Evolutionary conservation across 2,888 invertebrate species (phyloP), one percentile per base, ranked within the genome.

Genomic region (Athalia rosae): DNA sequence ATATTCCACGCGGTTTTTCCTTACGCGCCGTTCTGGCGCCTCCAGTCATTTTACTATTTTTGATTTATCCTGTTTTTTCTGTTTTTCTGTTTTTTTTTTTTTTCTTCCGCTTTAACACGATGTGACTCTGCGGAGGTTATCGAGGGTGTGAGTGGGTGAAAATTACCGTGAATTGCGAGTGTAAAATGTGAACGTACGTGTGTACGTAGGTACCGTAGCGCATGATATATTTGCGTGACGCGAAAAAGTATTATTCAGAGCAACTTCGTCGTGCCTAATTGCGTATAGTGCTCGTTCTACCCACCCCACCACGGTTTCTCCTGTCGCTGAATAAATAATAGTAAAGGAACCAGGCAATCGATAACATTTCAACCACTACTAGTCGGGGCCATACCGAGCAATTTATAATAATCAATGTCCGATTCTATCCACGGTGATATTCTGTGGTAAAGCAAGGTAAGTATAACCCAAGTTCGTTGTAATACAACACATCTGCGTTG

Each of bases 371-470:
- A 58, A 15, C 71, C 71, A 53, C 71, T 58, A 13, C 41, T 13
- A 58, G 45, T 45, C 58, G 6, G 56, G 41, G 8, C 58, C 58
- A 58, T 15, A 66, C 56, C 48, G 69, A 45, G 61, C 64, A 79
- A 79, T 80, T 80, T 67, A 67, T 78, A 67, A 73, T 80, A 79
- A 80, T 80, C 80, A 79, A 80, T 80, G 62, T 79, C 76, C 80
- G 74, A 80, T 80, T 80, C 58, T 15, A 47, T n/a, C 78, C 66
- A 63, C 64, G 64, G n/a, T 15, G 8, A 45, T n/a, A 7, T 43
- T 13, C 45, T 58, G 7, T 71, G 45, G 45, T 71, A 15, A 66
- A 8, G n/a, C 41, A 43, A 28, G 8, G 13, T 8, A 53, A 28
- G 9, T 41, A 41, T 53, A 41, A 47, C 41, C 1, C 8, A 28